Evolutionary conservation across 2,888 invertebrate genomes (phyloP), one percentile per base, ranked within the genome.

Genomic region (Peribatodes rhomboidaria): DNA sequence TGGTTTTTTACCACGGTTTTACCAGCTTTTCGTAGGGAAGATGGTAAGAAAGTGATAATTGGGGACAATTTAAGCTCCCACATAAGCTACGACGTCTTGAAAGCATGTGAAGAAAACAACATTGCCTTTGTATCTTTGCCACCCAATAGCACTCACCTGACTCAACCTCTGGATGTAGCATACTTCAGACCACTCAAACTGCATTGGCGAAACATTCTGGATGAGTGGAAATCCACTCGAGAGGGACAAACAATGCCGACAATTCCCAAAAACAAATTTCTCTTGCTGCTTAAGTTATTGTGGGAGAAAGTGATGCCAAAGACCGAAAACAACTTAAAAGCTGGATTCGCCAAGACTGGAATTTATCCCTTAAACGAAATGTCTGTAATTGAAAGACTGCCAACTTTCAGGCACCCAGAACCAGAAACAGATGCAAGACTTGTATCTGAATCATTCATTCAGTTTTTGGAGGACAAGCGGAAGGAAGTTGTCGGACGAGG

Each of bases 221-320:
- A 46, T 46, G 46, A 46, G 13, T 46, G 46, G 46, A 46, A 46
- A 20, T 13, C 13, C 13, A 46, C 46, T 18, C 46, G 18, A 13
- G 46, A 46, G 13, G 46, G 46, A 13, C 18, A 20, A 46, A 16
- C 18, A 13, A 13, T 46, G 20, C 46, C 46, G 13, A 46, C 20
- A 22, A 20, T 46, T 46, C 46, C 46, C 13, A 46, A 46, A 20
- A 46, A 20, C 46, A 20, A 18, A 13, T 52, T 52, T 52, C 52
- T 37, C 35, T 47, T 57, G 7, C 41, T 63, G 11, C 50, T 53
- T 14, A 44, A 57, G 1, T 37, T 44, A 46, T 22, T 63, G 16
- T 53, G 44, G 46, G 62, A 57, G 14, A 52, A 37, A 16, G 35
- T 52, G 16, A 27, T 16, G 14, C 16, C 11, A 11, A 52, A 37